phyloP scores from a whole-genome alignment of 1,140 invertebrate species.

The Halictus rubicundus region DNA sequence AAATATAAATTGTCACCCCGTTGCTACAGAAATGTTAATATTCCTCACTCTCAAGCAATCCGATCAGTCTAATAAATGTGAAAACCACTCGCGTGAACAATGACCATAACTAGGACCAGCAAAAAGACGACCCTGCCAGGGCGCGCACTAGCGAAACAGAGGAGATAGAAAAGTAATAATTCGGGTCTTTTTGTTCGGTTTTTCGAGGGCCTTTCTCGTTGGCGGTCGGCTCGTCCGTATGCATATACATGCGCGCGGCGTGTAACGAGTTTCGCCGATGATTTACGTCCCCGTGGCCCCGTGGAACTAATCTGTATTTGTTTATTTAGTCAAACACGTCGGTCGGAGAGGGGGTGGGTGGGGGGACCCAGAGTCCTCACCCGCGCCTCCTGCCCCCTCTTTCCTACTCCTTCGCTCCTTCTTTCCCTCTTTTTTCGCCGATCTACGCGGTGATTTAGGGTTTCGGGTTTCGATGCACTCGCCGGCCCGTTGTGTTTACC shows the following conservation, averaged over 20 bases:
- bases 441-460: slow-evolving; percentile 76
- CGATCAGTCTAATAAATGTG: too few species aligned
- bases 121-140: too few species aligned
- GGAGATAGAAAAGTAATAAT: slow-evolving; percentile 18
- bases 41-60: too few species aligned
- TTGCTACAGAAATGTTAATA: too few species aligned
- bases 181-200: slow-evolving; percentile 29
- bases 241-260: slow-evolving; percentile 21
- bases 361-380: background rate
- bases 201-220: slow-evolving; percentile 9
- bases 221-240: slow-evolving; percentile 24
- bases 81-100: too few species aligned
- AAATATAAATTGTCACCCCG: too few species aligned
- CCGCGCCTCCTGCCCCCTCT: slow-evolving; percentile 39
- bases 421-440: slow-evolving; percentile 44
- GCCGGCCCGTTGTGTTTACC: slow-evolving; percentile 73
- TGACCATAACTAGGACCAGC: too few species aligned
- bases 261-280: slow-evolving; percentile 78
- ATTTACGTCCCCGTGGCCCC: slow-evolving; percentile 74
- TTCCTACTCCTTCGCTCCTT: background rate
- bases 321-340: slow-evolving; percentile 78
- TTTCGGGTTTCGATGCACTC: slow-evolving; percentile 78
- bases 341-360: background rate
- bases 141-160: slow-evolving; percentile 6
- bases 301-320: slow-evolving; percentile 79